These are phyloP conservation scores for Psilopogon haemacephalus DNA, from an alignment of 2,113 vertebrate species.

Conservation along the genomic window DNA sequence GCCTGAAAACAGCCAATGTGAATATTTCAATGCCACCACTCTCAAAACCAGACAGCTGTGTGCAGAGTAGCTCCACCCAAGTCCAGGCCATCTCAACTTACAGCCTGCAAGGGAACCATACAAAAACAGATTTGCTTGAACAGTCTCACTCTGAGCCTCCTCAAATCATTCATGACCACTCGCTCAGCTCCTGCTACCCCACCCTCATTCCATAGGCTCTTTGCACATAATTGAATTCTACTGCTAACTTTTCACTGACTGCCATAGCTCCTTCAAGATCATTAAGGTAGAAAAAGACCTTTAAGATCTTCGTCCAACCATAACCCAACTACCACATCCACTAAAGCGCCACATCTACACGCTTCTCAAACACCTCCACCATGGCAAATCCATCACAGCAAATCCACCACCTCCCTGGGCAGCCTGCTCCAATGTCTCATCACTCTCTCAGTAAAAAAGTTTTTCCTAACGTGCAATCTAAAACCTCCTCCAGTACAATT, in stretches of 20 bases:
- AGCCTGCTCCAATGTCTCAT: too few species aligned
- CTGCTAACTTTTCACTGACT: not conserved
- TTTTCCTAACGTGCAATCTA: too few species aligned
- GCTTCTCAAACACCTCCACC: too few species aligned
- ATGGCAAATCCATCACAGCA: too few species aligned
- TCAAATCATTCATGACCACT: fast-evolving
- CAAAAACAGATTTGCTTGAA: not conserved
- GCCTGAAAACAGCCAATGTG: not conserved
- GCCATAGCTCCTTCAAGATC: not conserved
- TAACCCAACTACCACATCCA: too few species aligned
- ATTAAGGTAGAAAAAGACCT: too few species aligned
- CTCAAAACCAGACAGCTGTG: not conserved
- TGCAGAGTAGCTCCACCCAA: not conserved
- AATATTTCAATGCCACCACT: too few species aligned
- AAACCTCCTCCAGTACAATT: too few species aligned
- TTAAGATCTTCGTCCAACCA: too few species aligned
- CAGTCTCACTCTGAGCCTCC: not conserved
- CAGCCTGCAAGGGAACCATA: not conserved
- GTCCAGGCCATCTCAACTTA: not conserved
- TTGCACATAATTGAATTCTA: not conserved
- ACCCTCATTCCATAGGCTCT: not conserved
- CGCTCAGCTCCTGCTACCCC: not conserved
- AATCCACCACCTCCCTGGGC: too few species aligned
- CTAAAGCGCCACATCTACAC: too few species aligned
- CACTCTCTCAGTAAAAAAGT: too few species aligned